These are phyloP conservation scores for Ophion ventricosus DNA, from an alignment of 2,888 invertebrate species.

Conservation along the genomic window DNA sequence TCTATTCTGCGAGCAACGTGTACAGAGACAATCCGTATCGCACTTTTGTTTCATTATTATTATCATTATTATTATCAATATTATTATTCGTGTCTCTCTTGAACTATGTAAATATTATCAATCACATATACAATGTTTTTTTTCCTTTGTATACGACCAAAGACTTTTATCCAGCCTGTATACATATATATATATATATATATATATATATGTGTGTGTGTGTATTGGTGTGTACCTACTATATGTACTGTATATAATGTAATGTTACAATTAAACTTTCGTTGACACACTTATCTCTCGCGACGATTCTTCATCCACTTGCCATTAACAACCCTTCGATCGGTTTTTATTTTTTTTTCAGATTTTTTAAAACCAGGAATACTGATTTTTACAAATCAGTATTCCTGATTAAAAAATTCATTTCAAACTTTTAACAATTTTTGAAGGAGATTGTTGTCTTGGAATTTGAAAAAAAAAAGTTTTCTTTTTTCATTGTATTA, in stretches of 20 bases:
- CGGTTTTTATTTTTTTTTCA: too few relatives aligned
- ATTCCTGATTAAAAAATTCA: too few relatives aligned
- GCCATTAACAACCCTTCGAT: too few relatives aligned
- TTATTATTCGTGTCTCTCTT: conserved; percentile 51
- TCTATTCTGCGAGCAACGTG: conserved; percentile 44
- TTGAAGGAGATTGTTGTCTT: too few relatives aligned
- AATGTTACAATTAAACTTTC: conserved; percentile 26
- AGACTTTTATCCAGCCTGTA: conserved; percentile 63
- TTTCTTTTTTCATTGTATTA: too few relatives aligned
- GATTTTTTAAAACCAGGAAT: too few relatives aligned
- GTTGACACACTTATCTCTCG: too few relatives aligned
- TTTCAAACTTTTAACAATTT: too few relatives aligned
- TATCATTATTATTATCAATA: conserved; percentile 46
- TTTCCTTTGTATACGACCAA: conserved; percentile 62
- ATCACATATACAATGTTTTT: conserved; percentile 63
- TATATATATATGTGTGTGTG: conserved; percentile 43
- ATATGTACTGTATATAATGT: conserved; percentile 38
- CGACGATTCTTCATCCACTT: too few relatives aligned
- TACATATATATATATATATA: conserved; percentile 48
- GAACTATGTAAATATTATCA: conserved; percentile 66
- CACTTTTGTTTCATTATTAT: conserved; percentile 34
- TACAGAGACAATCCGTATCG: conserved; percentile 50
- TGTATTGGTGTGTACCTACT: conserved; percentile 51
- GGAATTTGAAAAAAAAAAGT: too few relatives aligned
- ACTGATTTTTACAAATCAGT: too few relatives aligned